Conservation (phyloP, 2,888 invertebrate species). For the Escarpia spicata region DNA sequence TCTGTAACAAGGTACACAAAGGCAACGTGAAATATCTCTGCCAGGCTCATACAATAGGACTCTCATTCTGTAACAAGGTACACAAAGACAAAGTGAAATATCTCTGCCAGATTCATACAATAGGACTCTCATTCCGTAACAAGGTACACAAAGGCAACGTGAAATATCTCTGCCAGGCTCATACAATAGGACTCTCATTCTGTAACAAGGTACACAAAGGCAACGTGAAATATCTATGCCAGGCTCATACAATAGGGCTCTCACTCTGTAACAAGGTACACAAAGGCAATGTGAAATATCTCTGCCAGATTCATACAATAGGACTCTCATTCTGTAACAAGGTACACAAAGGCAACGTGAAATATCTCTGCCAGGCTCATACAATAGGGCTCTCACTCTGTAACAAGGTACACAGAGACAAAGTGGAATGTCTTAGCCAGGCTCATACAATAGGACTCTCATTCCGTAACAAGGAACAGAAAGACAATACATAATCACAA, state of each 20-base stretch:
- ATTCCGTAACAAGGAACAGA: no score
- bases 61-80: no score
- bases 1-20: slow-evolving; percentile 39
- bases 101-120: slow-evolving; percentile 79
- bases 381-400: slow-evolving; percentile 64
- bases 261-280: no score
- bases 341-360: background rate
- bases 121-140: slow-evolving; percentile 47
- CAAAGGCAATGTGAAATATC: no score
- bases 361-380: slow-evolving; percentile 76
- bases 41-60: no score
- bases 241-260: no score
- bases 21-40: no score
- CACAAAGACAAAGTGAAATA: no score
- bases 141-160: background rate
- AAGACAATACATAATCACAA: background rate
- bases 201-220: slow-evolving; percentile 33
- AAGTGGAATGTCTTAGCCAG: no score
- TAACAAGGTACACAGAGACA: background rate
- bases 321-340: slow-evolving; percentile 45
- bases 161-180: slow-evolving; percentile 74
- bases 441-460: no score
- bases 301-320: slow-evolving; percentile 76
- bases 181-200: slow-evolving; percentile 68
- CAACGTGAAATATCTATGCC: no score